Base-by-base conservation (phyloP, 2,888 invertebrate genomes). In the Minunthozetes semirufus region DNA sequence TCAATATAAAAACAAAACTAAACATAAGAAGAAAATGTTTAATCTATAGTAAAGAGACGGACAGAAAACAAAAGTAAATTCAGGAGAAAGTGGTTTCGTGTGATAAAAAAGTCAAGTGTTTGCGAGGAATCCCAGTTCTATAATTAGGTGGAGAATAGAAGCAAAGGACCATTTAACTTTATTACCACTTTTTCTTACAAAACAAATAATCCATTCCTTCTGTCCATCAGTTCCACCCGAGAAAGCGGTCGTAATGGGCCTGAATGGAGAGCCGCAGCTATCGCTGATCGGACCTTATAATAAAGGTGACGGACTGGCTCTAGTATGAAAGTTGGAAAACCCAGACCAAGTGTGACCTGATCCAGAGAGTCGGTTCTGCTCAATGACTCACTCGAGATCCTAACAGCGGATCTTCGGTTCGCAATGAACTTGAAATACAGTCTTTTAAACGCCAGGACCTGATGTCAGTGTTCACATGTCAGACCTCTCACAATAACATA, bases 391-490 rank as follows among this genome's bases (percentile, higher is more conserved):
- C 92, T 86, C 83, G 89, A 90, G 81, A 86, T 87, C 27, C 88
- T 77, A 72, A 76, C 42, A 61, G 87, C 38, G 27, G 74, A 13
- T 76, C 76, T 38, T 61, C 87, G 74, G 89, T 90, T 72, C 88
- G 90, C 29, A 93, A 91, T 85, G 87, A 89, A 76, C 84, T 93
- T 80, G 89, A 89, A 82, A 87, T 93, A 79, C 87, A 88, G 72
- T 87, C 90, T 72, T 86, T 94, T 78, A 88, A 89, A 29, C 86
- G 93, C 76, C 88, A 89, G 72, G 93, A 94, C 85, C 88, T 93
- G 80, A 91, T 92, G 80, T 89, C 91, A 25, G 89, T 91, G 79
- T 92, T 92, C 85, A 92, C 91, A 75, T 94, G 93, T 82, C 91
- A 92, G 83, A 92, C 93, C 29, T 86, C 89, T 74, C 94, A 93